These are phyloP conservation scores for Homarus gammarus DNA, from an alignment of 2,888 invertebrate genomes.

Conservation along the genomic window DNA sequence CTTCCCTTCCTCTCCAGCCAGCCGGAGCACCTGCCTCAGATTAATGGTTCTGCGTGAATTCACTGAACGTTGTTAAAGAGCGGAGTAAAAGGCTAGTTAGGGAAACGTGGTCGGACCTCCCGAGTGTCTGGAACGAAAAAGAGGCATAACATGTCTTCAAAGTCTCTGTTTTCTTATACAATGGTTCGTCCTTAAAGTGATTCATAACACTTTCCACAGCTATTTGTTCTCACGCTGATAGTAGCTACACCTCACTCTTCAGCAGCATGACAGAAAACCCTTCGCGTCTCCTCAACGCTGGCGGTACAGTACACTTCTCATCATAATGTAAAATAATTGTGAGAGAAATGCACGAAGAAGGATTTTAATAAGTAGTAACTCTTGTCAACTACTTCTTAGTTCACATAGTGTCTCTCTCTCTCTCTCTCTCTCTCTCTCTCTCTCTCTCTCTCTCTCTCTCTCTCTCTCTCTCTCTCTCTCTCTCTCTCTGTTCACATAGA, in stretches of 20 bases:
- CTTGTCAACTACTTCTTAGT: no score
- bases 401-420: neutral
- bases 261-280: neutral
- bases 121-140: neutral
- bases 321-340: conserved; percentile 56
- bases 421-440: neutral
- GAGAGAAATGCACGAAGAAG: conserved; percentile 46
- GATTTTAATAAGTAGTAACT: conserved; percentile 41
- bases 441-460: neutral
- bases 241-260: neutral
- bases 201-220: neutral
- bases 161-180: neutral
- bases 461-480: no score
- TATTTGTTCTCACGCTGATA: neutral
- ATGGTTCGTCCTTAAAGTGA: neutral
- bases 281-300: neutral
- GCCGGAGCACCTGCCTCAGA: neutral
- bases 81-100: conserved; percentile 7
- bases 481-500: neutral
- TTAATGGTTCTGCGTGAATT: conserved; percentile 13
- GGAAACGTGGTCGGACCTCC: neutral
- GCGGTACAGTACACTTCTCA: neutral
- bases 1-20: no score
- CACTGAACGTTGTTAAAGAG: neutral
- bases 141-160: neutral